These are phyloP conservation scores for Muschampia plurimacula DNA, from an alignment of 2,888 invertebrate species.

Conservation along the genomic window DNA sequence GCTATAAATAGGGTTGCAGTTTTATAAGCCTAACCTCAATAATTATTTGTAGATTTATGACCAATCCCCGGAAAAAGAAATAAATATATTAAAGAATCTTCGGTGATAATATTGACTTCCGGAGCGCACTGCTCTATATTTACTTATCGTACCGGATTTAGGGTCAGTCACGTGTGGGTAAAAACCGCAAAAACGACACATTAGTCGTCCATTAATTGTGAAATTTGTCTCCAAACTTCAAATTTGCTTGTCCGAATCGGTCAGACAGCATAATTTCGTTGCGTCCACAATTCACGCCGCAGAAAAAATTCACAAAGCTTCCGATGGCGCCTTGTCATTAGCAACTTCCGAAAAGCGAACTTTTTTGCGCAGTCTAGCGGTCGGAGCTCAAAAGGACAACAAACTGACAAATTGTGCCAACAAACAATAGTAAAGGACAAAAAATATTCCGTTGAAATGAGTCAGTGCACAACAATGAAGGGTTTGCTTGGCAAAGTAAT, in stretches of 20 bases:
- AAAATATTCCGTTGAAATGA: slow-evolving; percentile 54
- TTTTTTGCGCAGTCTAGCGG: slow-evolving; percentile 74
- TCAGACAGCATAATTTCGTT: slow-evolving; percentile 31
- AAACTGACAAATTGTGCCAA: slow-evolving; percentile 80
- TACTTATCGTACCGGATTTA: slow-evolving; percentile 64
- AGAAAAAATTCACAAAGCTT: slow-evolving; percentile 72
- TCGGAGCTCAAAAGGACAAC: slow-evolving; percentile 71
- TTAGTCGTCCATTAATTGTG: slow-evolving; percentile 31
- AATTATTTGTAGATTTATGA: neutral
- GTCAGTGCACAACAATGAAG: slow-evolving; percentile 60
- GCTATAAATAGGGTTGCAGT: no score
- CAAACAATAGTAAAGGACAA: slow-evolving; percentile 69
- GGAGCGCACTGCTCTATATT: slow-evolving; percentile 73
- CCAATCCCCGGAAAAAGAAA: slow-evolving; percentile 51
- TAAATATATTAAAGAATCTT: slow-evolving; percentile 64
- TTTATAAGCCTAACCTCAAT: neutral
- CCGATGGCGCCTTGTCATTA: slow-evolving; percentile 82
- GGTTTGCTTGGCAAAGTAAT: slow-evolving; percentile 54
- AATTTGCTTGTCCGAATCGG: slow-evolving; percentile 14
- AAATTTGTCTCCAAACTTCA: slow-evolving; percentile 31
- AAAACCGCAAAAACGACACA: slow-evolving; percentile 59
- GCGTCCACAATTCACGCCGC: slow-evolving; percentile 60
- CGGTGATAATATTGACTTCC: slow-evolving; percentile 76
- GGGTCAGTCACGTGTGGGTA: slow-evolving; percentile 64
- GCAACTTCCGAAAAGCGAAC: slow-evolving; percentile 77